A percentile compares a stretch with the other conserved stretches of the same genome.
Conservation (phyloP, 1,140 invertebrate genomes). For the Anthonomus grandis region DNA sequence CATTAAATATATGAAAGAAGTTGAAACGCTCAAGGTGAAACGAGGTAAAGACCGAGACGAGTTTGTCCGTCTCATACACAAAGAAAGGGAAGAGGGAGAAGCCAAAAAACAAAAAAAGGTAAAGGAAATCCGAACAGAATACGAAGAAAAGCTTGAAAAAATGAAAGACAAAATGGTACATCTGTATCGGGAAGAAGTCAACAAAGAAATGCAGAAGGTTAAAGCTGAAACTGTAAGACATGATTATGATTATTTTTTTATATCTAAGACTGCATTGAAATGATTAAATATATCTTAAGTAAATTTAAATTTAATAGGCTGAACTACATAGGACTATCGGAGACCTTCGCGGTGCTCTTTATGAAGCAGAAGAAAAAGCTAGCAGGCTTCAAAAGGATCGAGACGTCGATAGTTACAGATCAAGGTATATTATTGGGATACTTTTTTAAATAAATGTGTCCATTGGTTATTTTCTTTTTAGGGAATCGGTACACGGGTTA, state of each 20-base stretch:
- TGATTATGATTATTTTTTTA: constrained; percentile 1
- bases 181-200: constrained; percentile 50
- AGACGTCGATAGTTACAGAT: too few relatives aligned
- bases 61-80: constrained; percentile 36
- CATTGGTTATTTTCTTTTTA: too few relatives aligned
- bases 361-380: constrained; percentile 8
- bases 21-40: constrained; percentile 45
- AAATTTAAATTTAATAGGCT: too few relatives aligned
- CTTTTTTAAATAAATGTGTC: too few relatives aligned
- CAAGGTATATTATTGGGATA: too few relatives aligned
- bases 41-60: constrained; percentile 42
- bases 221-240: constrained; percentile 24
- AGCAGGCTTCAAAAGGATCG: neutral
- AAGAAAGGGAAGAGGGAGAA: constrained; percentile 33
- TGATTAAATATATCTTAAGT: too few relatives aligned
- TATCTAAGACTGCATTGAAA: neutral
- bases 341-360: constrained; percentile 27
- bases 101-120: constrained; percentile 32
- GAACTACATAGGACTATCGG: constrained; percentile 26
- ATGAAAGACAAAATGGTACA: constrained; percentile 68
- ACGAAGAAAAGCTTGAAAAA: constrained; percentile 63
- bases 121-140: constrained; percentile 56
- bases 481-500: constrained; percentile 11
- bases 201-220: constrained; percentile 49
- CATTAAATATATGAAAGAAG: constrained; percentile 39